These are phyloP conservation scores for Agrochola circellaris DNA, from an alignment of 2,888 invertebrate genomes.

Conservation along the genomic window DNA sequence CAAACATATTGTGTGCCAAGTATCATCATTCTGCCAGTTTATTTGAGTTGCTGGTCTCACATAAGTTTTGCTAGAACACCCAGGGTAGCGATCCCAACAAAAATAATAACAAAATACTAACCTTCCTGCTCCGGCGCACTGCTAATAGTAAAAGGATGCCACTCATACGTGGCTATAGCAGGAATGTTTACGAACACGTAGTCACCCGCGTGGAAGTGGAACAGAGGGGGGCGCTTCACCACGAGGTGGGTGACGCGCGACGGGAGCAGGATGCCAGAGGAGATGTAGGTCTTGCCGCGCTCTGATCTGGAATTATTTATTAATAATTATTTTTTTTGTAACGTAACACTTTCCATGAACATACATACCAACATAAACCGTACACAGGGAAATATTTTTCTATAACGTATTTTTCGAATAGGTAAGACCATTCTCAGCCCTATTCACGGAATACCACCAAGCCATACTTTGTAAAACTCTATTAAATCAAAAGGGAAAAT, in stretches of 20 bases:
- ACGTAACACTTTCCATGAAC: not conserved
- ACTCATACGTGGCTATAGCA: slow-evolving; percentile 97
- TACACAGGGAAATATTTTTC: not conserved
- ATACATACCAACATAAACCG: not conserved
- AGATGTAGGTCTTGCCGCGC: slow-evolving; percentile 96
- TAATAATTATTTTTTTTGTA: not conserved
- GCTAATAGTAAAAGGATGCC: slow-evolving; percentile 99
- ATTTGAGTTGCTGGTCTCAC: too few species aligned
- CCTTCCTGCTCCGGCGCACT: slow-evolving; percentile 98
- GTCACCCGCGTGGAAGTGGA: slow-evolving; percentile 97
- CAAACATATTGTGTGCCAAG: too few species aligned
- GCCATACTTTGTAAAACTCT: not conserved
- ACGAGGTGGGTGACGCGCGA: slow-evolving; percentile 98
- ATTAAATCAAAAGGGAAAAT: not conserved
- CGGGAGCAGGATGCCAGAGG: slow-evolving; percentile 96
- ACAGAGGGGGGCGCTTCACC: slow-evolving; percentile 95
- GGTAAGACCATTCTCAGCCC: not conserved
- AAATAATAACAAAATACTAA: slow-evolving; percentile 67
- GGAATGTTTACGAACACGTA: slow-evolving; percentile 98
- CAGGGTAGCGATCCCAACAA: too few species aligned
- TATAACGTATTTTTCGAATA: not conserved
- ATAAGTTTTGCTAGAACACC: too few species aligned
- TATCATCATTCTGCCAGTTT: too few species aligned
- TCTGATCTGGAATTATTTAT: slow-evolving; percentile 88
- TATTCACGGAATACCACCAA: not conserved